These are phyloP conservation scores for Ceratoteleas bidentatus DNA, from an alignment of 1,140 invertebrate genomes.

Conservation along the genomic window DNA sequence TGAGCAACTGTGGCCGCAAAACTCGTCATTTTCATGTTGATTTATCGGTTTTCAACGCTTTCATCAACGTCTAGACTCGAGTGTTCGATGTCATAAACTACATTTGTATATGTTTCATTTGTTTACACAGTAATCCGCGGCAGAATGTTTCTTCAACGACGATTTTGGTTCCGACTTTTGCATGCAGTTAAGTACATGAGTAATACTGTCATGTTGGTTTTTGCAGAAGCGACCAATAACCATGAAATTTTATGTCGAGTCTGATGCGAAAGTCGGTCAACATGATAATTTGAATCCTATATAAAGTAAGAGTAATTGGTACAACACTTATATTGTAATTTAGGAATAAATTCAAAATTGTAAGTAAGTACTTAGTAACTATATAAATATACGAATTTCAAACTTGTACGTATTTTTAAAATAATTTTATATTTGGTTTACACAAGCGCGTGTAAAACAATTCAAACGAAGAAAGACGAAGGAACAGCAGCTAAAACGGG, in stretches of 20 bases:
- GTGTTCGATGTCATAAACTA: constrained; percentile 58
- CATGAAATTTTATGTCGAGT: constrained; percentile 36
- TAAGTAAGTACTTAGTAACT: constrained; percentile 67
- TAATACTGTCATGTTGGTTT: constrained; percentile 12
- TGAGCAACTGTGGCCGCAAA: constrained; percentile 83
- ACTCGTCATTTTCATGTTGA: constrained; percentile 77
- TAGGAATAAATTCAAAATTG: constrained; percentile 66
- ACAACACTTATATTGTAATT: constrained; percentile 60
- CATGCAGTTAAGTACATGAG: constrained; percentile 10
- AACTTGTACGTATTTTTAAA: constrained; percentile 64
- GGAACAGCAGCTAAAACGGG: constrained; percentile 11
- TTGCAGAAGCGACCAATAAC: constrained; percentile 41
- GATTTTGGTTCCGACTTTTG: not conserved
- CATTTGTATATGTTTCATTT: constrained; percentile 60
- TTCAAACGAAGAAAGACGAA: constrained; percentile 27
- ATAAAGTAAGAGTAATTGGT: constrained; percentile 60
- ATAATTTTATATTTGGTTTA: constrained; percentile 62
- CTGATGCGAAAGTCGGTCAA: constrained; percentile 41
- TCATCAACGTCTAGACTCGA: constrained; percentile 65
- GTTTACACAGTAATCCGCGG: constrained; percentile 25
- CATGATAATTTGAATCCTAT: constrained; percentile 62
- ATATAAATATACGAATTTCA: constrained; percentile 59
- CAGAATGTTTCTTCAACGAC: constrained; percentile 9
- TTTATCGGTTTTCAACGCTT: constrained; percentile 67
- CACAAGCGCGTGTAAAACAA: constrained; percentile 56